These are phyloP conservation scores for Lagorchestes hirsutus DNA, from an alignment of 2,797 vertebrate species.

Conservation along the genomic window DNA sequence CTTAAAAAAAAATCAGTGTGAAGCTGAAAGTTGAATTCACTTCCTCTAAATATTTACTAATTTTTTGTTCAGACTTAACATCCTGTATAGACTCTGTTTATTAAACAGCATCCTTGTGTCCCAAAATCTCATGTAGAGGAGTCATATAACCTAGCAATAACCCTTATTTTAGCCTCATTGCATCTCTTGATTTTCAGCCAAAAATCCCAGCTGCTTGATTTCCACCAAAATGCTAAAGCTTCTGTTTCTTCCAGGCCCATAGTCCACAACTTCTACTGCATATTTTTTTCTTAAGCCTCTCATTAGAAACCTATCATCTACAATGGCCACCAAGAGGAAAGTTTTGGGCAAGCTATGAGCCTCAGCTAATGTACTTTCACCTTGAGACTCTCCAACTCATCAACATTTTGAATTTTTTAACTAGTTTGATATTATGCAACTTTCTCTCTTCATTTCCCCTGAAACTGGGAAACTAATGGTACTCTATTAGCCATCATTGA, in stretches of 20 bases:
- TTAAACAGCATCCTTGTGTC: background rate
- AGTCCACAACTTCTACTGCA: background rate
- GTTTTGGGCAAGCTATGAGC: slow-evolving; percentile 14
- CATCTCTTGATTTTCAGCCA: slow-evolving; percentile 24
- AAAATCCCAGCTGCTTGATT: background rate
- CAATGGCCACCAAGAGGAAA: background rate
- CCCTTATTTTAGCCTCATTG: background rate
- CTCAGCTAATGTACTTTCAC: background rate
- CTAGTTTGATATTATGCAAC: background rate
- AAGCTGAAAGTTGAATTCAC: slow-evolving; percentile 5
- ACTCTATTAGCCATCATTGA: background rate
- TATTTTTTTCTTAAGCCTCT: background rate
- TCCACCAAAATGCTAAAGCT: background rate
- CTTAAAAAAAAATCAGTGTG: background rate
- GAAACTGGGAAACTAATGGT: background rate
- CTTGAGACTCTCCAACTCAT: background rate
- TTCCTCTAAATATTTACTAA: background rate
- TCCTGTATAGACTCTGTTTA: background rate
- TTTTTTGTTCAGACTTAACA: background rate
- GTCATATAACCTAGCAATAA: background rate
- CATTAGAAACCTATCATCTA: background rate
- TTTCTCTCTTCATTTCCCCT: background rate
- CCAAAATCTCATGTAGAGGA: background rate
- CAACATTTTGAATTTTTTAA: background rate
- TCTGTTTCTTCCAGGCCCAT: background rate